A percentile compares a stretch with the other conserved stretches of the same genome.
Conservation (phyloP, 1,140 invertebrate species). For the Paralvinella palmiformis region DNA sequence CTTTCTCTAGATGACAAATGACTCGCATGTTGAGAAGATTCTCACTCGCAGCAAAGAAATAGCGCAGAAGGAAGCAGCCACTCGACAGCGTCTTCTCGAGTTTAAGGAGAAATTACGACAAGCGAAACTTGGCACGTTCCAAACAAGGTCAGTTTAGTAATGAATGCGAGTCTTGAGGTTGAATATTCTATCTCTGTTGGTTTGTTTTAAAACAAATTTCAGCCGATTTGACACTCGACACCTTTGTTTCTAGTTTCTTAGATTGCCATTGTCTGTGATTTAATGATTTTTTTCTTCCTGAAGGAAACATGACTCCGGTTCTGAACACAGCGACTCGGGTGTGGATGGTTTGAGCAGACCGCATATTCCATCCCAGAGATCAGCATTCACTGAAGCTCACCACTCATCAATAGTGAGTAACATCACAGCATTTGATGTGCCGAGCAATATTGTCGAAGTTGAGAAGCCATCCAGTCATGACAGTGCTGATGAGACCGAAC, state of each 20-base stretch:
- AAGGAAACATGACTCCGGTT: neutral
- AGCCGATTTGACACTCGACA: neutral
- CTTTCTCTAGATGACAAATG: neutral
- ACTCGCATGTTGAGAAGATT: neutral
- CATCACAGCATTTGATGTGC: no score
- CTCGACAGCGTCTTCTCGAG: neutral
- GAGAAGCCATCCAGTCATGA: no score
- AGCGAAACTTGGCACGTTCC: neutral
- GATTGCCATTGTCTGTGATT: neutral
- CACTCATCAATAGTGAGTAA: no score
- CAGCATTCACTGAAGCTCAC: no score
- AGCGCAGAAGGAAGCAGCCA: neutral
- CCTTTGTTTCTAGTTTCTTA: no score
- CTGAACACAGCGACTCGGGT: no score
- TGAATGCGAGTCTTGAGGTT: neutral
- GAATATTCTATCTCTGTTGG: neutral
- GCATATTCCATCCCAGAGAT: no score
- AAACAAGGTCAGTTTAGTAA: neutral
- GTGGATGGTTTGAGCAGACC: no score
- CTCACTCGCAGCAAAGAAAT: neutral
- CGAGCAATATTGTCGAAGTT: no score
- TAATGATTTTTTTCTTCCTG: neutral
- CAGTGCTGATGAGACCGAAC: no score
- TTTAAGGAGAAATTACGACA: slow-evolving; percentile 5
- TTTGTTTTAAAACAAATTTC: neutral